Evolutionary conservation across 2,113 vertebrate species (phyloP), one percentile per base, ranked within the genome.

Genomic region (Glaucidium brasilianum): DNA sequence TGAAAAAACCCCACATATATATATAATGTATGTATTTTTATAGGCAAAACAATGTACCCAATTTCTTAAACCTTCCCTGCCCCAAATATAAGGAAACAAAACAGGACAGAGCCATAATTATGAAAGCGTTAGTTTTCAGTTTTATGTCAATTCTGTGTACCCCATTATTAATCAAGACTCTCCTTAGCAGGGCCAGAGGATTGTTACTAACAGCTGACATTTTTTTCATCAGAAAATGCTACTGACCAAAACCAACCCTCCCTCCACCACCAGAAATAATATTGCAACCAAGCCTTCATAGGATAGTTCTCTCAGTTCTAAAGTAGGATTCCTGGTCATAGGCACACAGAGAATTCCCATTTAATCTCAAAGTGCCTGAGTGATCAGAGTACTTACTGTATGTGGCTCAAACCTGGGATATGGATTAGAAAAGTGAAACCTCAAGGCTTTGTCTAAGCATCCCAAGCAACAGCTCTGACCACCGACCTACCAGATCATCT

Each of bases 231-330:
- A 53, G 4, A 80, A 67, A 85, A 60, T 6, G 8, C 11, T 66
- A 60, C 30, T 56, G 12, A 13, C 29, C 29, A 6, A 80, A 80
- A 26, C 2, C 9, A 92, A 25, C 14, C 39, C 52, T 18, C 14
- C 27, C 16, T n/a, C 2, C 4, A 22, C 3, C 7, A 17, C 27
- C 4, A 53, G 7, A 83, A 88, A 34, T 2, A 6, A 0, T 41
- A 45, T 22, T 77, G 55, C 29, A 55, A 43, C 34, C 20, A 80
- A 43, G 58, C 18, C 11, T 34, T 25, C 11, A 73, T 0, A 73
- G 18, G 6, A 45, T 66, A 23, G 9, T 52, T 60, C 20, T 63
- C 29, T 59, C 6, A 73, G 21, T 58, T 85, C 23, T 26, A 27
- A 58, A 62, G 18, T 3, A 30, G 19, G 45, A 77, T 41, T 66